A percentile compares a stretch with the other conserved stretches of the same genome.
Evolutionary conservation across 2,797 vertebrate genomes (phyloP).

Genomic region (Okamejei kenojei): DNA sequence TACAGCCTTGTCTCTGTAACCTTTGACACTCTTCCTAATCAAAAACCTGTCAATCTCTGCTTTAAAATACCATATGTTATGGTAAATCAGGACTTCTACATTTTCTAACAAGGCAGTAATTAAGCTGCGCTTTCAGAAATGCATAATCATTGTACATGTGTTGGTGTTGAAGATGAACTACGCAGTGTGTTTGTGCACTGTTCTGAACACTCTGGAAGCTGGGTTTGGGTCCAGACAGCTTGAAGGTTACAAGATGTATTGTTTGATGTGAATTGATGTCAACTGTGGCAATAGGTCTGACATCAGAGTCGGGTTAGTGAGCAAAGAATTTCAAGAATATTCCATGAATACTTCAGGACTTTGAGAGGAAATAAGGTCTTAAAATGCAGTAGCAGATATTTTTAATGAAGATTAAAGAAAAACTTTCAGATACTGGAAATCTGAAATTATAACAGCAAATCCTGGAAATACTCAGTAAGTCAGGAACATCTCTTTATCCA

Average conservation of each 20-base stretch:
- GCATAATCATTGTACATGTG: background rate
- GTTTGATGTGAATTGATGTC: background rate
- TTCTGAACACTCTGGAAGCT: background rate
- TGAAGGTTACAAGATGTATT: background rate
- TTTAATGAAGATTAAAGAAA: too few species aligned
- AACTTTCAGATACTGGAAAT: too few species aligned
- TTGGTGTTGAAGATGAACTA: background rate
- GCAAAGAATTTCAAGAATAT: constrained; percentile 6
- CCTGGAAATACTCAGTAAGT: too few species aligned
- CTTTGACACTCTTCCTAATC: too few species aligned
- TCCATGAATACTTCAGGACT: constrained; percentile 24
- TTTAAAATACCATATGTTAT: too few species aligned
- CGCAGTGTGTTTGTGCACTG: background rate
- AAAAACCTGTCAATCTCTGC: too few species aligned
- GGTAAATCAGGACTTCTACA: background rate
- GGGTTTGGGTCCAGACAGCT: background rate
- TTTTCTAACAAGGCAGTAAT: background rate
- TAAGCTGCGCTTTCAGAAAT: background rate
- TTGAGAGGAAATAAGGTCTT: background rate
- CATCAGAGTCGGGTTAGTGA: background rate
- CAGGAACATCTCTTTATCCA: too few species aligned
- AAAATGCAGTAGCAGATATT: background rate
- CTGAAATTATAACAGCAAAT: too few species aligned
- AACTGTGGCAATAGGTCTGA: background rate
- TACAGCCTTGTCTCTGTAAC: too few species aligned